phyloP scores from a whole-genome alignment of 1,140 invertebrate species.

The Odontomachus brunneus region DNA sequence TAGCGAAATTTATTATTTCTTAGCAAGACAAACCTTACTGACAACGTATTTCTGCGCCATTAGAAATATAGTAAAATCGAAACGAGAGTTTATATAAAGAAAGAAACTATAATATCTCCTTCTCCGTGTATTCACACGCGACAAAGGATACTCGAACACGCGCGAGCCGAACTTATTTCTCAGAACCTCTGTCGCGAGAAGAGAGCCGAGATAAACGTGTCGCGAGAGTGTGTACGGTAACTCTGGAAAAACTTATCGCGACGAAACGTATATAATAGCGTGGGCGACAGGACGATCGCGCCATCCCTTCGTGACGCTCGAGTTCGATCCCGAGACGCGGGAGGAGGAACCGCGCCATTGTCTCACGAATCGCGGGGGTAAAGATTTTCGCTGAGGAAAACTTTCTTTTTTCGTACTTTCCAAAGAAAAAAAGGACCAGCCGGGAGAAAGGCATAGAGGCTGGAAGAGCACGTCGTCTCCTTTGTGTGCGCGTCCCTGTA shows the following conservation, averaged over 20 bases:
- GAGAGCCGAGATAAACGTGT: slow-evolving; percentile 34
- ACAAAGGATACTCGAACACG: too few relatives aligned
- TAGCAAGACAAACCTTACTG: too few relatives aligned
- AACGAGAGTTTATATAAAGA: too few relatives aligned
- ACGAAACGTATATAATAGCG: slow-evolving; percentile 46
- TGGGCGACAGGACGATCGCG: slow-evolving; percentile 34
- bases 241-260: slow-evolving; percentile 39
- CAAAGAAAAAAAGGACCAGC: slow-evolving; percentile 21
- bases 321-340: slow-evolving; percentile 27
- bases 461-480: slow-evolving; percentile 22
- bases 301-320: slow-evolving; percentile 37
- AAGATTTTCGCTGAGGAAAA: slow-evolving; percentile 48
- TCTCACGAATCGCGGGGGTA: slow-evolving; percentile 47
- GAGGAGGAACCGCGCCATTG: slow-evolving; percentile 47
- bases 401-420: slow-evolving; percentile 44
- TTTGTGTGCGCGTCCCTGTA: slow-evolving; percentile 27
- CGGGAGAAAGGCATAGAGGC: background rate
- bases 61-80: too few relatives aligned
- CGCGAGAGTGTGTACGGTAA: slow-evolving; percentile 15
- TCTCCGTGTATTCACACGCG: too few relatives aligned
- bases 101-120: too few relatives aligned
- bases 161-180: slow-evolving; percentile 23
- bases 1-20: too few relatives aligned
- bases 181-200: background rate
- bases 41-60: too few relatives aligned